Base-by-base conservation (phyloP, 2,113 vertebrate species). In the Polyodon spathula region DNA sequence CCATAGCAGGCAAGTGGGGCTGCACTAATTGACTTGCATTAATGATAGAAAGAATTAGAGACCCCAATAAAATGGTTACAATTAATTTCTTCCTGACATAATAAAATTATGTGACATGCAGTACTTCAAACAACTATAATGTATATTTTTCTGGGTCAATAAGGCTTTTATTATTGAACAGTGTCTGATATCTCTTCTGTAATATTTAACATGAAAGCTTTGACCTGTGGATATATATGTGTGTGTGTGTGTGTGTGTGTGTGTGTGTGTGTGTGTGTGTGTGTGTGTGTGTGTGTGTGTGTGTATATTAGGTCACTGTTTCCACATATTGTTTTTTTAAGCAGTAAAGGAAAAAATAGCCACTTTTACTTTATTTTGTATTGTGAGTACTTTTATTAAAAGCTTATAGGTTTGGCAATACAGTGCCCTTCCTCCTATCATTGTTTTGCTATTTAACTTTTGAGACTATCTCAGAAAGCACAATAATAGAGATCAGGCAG, bases 1-100 rank as follows among this genome's bases (percentile, higher is more conserved):
- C 56, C 60, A 59, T 66, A 59, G 9, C 10, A 43, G 53, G 63
- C 51, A 70, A 63, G 56, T 60, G 60, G 40, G 64, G 63, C 44
- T 57, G 61, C 60, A 48, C 69, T 69, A 64, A 76, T 70, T 64
- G 61, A 58, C 57, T 60, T 40, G 56, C 61, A 52, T 68, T 62
- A 64, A 58, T 66, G 58, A 68, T 70, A 52, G 66, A 58, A 69
- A 66, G 70, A 64, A 65, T 64, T 37, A 64, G 40, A 52, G n/a
- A 37, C 43, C 46, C 46, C 10, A 42, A 41, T 52, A 58, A 64
- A 64, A 41, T 54, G 4, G 38, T 53, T 41, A 57, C 37, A 57
- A 41, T 57, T 40, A 57, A 57, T 57, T 41, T 15, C 40, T 40
- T 8, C 12, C 54, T 40, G 14, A 41, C 55, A 57, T 57, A 41